Conservation (phyloP, 1,140 invertebrate species). For the Antheraea mylitta region DNA sequence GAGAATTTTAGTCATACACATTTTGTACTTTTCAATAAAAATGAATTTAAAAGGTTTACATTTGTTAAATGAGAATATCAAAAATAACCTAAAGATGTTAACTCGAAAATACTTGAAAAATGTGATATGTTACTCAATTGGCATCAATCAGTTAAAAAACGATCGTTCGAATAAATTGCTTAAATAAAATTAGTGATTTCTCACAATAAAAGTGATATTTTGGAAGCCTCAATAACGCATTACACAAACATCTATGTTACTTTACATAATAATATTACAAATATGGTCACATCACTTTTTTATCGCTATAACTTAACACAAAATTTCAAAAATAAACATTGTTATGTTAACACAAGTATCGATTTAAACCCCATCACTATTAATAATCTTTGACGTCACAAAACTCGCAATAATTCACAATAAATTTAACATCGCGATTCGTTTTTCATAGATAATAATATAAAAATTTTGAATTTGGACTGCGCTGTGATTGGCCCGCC, state of each 20-base stretch:
- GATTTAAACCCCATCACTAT: background rate
- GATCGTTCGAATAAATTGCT: background rate
- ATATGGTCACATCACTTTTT: background rate
- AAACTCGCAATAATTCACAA: background rate
- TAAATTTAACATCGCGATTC: background rate
- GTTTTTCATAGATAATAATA: background rate
- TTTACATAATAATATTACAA: background rate
- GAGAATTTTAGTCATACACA: too few relatives aligned
- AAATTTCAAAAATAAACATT: background rate
- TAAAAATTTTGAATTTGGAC: constrained; percentile 2
- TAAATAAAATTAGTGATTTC: background rate
- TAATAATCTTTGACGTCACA: background rate
- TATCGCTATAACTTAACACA: background rate
- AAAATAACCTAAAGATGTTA: too few relatives aligned
- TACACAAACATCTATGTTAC: background rate
- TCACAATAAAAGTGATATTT: background rate
- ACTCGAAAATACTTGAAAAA: too few relatives aligned
- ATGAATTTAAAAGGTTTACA: too few relatives aligned
- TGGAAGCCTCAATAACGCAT: background rate
- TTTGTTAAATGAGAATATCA: too few relatives aligned
- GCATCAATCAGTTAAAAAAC: background rate
- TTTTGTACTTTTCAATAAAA: too few relatives aligned
- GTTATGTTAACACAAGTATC: background rate
- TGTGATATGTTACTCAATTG: too few relatives aligned
- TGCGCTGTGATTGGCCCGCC: constrained; percentile 18